Conservation (phyloP, 2,797 vertebrate species). For the Tokudaia muenninki region DNA sequence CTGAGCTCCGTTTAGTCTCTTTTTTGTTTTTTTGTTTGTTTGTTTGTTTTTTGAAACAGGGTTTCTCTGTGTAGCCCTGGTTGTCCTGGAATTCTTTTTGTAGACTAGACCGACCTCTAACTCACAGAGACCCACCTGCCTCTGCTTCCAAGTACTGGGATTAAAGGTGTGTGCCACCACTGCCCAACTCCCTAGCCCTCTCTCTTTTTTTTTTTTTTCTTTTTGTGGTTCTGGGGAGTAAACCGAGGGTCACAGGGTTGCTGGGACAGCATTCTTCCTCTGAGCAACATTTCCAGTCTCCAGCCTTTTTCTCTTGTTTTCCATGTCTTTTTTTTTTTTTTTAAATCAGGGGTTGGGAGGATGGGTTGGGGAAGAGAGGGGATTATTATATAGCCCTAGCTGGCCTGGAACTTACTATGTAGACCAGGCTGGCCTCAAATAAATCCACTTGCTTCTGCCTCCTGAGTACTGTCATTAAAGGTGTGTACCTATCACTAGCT, state of each 20-base stretch:
- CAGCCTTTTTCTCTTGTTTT: too few relatives aligned
- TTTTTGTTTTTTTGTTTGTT: background rate
- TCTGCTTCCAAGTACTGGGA: background rate
- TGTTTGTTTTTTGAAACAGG: background rate
- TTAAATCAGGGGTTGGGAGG: background rate
- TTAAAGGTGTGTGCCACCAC: background rate
- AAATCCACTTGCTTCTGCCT: background rate
- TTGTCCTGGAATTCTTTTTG: background rate
- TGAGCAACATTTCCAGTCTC: background rate
- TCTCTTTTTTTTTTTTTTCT: background rate
- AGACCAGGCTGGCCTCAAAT: background rate
- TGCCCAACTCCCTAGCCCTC: background rate
- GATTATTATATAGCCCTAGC: background rate
- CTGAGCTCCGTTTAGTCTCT: slow-evolving; percentile 1
- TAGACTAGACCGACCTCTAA: background rate
- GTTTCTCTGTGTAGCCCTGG: background rate
- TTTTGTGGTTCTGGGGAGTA: background rate
- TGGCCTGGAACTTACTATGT: background rate
- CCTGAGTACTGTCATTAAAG: background rate
- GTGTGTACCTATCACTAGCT: background rate
- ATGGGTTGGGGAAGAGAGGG: background rate
- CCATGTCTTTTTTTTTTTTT: too few relatives aligned
- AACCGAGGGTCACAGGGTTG: background rate
- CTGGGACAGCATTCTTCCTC: background rate
- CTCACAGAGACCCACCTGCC: background rate